Evolutionary conservation across 2,113 vertebrate species (phyloP).

Genomic region (Ornithorhynchus anatinus): DNA sequence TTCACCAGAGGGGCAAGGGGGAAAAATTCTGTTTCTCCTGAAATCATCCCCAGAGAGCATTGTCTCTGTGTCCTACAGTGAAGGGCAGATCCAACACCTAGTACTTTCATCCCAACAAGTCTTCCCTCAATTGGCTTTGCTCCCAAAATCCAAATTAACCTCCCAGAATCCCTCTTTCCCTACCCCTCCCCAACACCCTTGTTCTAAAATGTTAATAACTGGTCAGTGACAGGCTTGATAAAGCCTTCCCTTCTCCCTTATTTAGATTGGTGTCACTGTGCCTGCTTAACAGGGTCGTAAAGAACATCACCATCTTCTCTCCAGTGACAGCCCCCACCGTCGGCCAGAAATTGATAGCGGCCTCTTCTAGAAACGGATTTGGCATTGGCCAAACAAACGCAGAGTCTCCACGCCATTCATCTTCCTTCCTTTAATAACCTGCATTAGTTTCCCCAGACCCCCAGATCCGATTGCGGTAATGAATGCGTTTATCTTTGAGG

Average conservation of each 20-base stretch:
- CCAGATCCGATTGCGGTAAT: slow-evolving; percentile 51
- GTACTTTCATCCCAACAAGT: slow-evolving; percentile 13
- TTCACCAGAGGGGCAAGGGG: no score
- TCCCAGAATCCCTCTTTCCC: slow-evolving; percentile 64
- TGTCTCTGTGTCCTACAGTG: no score
- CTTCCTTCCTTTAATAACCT: slow-evolving; percentile 69
- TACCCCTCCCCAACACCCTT: slow-evolving; percentile 70
- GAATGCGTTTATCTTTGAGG: slow-evolving; percentile 49
- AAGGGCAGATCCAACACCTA: no score
- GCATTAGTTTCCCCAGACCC: slow-evolving; percentile 54
- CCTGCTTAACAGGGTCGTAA: slow-evolving; percentile 56
- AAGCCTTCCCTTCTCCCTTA: slow-evolving; percentile 66
- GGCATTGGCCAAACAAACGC: slow-evolving; percentile 61
- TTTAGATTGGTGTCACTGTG: slow-evolving; percentile 67
- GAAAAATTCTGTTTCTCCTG: no score
- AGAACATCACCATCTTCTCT: slow-evolving; percentile 60
- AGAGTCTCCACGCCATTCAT: slow-evolving; percentile 48
- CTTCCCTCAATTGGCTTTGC: slow-evolving; percentile 33
- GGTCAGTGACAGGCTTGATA: slow-evolving; percentile 72
- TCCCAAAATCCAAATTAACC: slow-evolving; percentile 69
- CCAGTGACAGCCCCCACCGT: slow-evolving; percentile 51
- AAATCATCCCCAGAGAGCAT: no score
- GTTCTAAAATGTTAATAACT: slow-evolving; percentile 72
- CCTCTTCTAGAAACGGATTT: slow-evolving; percentile 66
- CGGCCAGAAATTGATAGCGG: slow-evolving; percentile 68